Base-by-base conservation (phyloP, 1,140 invertebrate genomes). In the Anagrus nilaparvatae region DNA sequence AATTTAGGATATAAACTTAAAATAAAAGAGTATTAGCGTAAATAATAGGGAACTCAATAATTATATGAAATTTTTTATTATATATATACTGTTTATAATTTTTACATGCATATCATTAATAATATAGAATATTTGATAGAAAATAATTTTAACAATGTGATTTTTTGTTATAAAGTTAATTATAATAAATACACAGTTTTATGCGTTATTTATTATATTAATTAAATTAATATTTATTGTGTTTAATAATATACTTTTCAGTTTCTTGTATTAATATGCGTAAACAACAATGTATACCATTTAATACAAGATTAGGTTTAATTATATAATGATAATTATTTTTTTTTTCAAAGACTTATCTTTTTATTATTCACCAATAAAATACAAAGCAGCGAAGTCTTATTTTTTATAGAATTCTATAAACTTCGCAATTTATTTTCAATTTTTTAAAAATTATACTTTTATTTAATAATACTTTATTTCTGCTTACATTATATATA, bases 211-310 rank as follows among this genome's bases (percentile, higher is more conserved):
- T 62, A 62, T 61, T 64, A 54, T 62, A 62, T n/a, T n/a, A n/a
- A 61, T 61, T 64, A 64, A 63, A 62, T 61, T 59, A 59, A 60
- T 60, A 59, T 62, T 54, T 61, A 54, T 46, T 59, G 45, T 52
- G 40, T 41, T 36, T 54, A 53, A 48, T 56, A 49, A n/a, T 52
- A 54, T 55, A 54, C 43, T 23, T 47, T 47, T 46, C 46, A 43
- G 33, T 28, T 48, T 33, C 43, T 16, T 49, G 28, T 49, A 34
- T 48, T 40, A 49, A 47, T 39, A 33, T 45, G 50, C 50, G 43
- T 46, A 46, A 41, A 40, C 41, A 37, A 13, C 34, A 31, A 39
- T 43, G 41, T 38, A 47, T 41, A 44, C 28, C 10, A 37, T 34
- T 27, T 27, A 41, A 30, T 30, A 40, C 21, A 43, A 40, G 33